Percentiles rank a stretch among this genome's conserved stretches.
Conservation (phyloP, 2,113 vertebrate genomes). For the Lampris incognitus region DNA sequence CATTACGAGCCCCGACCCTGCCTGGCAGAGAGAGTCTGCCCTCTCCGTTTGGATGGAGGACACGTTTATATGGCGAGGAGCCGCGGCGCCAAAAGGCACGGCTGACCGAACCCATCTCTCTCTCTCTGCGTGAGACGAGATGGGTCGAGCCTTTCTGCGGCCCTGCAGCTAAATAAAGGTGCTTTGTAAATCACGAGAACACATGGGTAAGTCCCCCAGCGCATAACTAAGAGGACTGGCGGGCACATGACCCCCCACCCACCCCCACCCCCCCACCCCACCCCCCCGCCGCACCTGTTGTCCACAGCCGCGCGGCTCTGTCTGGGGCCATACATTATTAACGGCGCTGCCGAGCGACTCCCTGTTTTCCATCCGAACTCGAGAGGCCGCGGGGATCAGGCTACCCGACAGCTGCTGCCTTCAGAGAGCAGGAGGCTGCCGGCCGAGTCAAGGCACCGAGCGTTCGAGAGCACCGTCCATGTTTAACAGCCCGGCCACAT, state of each 20-base stretch:
- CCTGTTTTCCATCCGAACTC: conserved; percentile 79
- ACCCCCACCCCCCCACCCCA: too few species aligned
- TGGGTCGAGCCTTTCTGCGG: conserved; percentile 42
- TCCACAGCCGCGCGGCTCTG: conserved; percentile 54
- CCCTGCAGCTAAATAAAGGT: conserved; percentile 78
- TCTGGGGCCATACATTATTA: conserved; percentile 79
- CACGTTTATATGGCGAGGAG: conserved; percentile 18
- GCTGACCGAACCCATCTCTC: conserved; percentile 24
- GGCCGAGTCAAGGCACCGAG: conserved; percentile 22
- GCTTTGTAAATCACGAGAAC: conserved; percentile 77
- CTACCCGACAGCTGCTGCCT: conserved; percentile 74
- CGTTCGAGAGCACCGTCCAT: conserved; percentile 14
- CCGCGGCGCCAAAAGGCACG: conserved; percentile 19
- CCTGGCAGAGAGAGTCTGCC: too few species aligned
- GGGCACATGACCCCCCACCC: conserved; percentile 54
- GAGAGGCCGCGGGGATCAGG: conserved; percentile 75
- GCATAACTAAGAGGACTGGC: conserved; percentile 58
- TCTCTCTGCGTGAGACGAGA: conserved; percentile 17
- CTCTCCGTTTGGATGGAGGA: conserved; percentile 12
- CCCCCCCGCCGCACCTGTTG: conserved; percentile 77
- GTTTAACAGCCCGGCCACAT: not conserved
- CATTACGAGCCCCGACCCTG: not conserved
- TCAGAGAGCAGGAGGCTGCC: conserved; percentile 50
- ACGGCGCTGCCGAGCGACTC: conserved; percentile 71
- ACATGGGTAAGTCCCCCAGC: conserved; percentile 73